A percentile compares a stretch with the other conserved stretches of the same genome.
Conservation (phyloP, 1,140 invertebrate species). For the Pseudomyrmex dendroicus region DNA sequence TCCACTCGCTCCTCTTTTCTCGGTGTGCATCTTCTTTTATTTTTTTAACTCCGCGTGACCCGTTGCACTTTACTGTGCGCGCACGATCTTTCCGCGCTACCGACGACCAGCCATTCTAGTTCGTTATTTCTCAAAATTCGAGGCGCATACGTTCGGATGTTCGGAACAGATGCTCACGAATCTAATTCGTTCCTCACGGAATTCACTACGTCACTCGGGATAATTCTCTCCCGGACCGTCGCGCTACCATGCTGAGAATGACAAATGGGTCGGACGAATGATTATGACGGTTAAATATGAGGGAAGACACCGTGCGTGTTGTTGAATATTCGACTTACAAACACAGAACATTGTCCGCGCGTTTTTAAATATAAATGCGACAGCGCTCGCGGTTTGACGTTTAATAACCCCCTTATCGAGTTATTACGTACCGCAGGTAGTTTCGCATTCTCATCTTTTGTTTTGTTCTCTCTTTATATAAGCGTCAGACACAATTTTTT, state of each 20-base stretch:
- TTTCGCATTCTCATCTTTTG: constrained; percentile 1
- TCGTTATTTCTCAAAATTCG: constrained; percentile 10
- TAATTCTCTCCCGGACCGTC: constrained; percentile 47
- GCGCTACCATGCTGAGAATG: constrained; percentile 48
- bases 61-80: constrained; percentile 34
- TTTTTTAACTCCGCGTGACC: constrained; percentile 1
- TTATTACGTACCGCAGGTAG: background rate
- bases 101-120: constrained; percentile 17
- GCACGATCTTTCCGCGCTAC: constrained; percentile 16
- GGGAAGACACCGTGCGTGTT: constrained; percentile 40
- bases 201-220: constrained; percentile 51
- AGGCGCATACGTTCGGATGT: background rate
- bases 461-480: background rate
- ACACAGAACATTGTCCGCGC: constrained; percentile 32
- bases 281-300: constrained; percentile 60
- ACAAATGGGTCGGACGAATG: constrained; percentile 57
- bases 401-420: constrained; percentile 21
- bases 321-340: constrained; percentile 42
- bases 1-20: background rate
- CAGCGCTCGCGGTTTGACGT: constrained; percentile 1
- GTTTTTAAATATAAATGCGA: constrained; percentile 29
- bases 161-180: constrained; percentile 36
- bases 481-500: background rate
- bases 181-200: constrained; percentile 49
- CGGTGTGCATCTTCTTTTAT: background rate